Percentiles rank a stretch among this genome's conserved stretches.
Evolutionary conservation across 2,888 invertebrate species (phyloP).

Genomic region (Pardosa pseudoannulata): DNA sequence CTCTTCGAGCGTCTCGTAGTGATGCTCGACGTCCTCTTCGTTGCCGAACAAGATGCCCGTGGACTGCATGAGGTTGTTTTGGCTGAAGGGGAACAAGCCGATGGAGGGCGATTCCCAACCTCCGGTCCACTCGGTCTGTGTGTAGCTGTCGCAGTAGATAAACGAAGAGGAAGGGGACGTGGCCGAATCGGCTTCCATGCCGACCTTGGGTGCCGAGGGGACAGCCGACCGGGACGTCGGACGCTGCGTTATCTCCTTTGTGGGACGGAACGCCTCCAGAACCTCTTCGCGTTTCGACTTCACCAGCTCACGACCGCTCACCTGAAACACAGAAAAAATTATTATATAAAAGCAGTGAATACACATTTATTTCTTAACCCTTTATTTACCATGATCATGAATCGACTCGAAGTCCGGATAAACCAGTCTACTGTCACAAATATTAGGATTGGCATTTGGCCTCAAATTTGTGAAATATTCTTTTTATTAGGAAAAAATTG

Average conservation of each 20-base stretch:
- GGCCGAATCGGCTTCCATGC: conserved; percentile 33
- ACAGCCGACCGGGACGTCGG: neutral
- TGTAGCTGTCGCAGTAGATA: conserved; percentile 60
- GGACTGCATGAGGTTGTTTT: conserved; percentile 57
- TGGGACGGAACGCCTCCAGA: conserved; percentile 78
- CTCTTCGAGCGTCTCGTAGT: conserved; percentile 63
- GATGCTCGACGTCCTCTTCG: conserved; percentile 46
- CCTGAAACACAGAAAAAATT: no score
- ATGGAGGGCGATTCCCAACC: conserved; percentile 66
- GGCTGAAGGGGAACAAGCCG: conserved; percentile 60
- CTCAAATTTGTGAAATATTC: no score
- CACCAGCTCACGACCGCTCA: conserved; percentile 78
- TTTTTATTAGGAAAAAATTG: no score
- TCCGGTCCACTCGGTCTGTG: conserved; percentile 73
- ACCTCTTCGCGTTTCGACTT: conserved; percentile 78
- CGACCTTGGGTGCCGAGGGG: conserved; percentile 7
- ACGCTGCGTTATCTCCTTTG: conserved; percentile 77
- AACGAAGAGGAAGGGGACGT: conserved; percentile 28
- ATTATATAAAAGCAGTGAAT: no score
- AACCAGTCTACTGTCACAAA: no score
- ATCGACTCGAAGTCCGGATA: no score
- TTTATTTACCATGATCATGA: no score
- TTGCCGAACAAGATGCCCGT: conserved; percentile 25
- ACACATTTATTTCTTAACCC: no score
- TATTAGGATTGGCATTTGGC: no score